Conservation (phyloP, 2,797 vertebrate species). For the Alfaro cultratus region DNA sequence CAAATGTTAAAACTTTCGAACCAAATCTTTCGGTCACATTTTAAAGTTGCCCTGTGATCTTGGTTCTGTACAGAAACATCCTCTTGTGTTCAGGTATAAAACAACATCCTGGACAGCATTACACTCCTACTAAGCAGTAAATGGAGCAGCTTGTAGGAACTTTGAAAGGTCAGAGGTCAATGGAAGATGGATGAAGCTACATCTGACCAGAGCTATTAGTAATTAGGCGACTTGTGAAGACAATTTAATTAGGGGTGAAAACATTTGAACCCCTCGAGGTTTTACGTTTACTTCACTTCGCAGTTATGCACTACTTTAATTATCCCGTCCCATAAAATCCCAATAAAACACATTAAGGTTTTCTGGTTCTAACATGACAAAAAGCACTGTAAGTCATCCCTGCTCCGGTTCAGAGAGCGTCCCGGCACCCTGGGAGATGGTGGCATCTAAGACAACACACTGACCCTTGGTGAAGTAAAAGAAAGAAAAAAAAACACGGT, state of each 20-base stretch:
- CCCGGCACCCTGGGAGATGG: constrained; percentile 47
- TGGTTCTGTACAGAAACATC: background rate
- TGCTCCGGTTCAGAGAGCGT: constrained; percentile 44
- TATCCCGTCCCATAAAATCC: background rate
- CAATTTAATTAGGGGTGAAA: background rate
- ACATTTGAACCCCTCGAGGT: background rate
- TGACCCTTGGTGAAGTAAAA: constrained; percentile 72
- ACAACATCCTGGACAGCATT: background rate
- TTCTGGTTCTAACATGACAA: background rate
- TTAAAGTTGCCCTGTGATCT: background rate
- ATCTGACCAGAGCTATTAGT: background rate
- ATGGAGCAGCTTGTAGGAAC: background rate
- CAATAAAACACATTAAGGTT: background rate
- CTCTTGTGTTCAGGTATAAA: background rate
- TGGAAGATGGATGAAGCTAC: background rate
- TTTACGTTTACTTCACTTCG: background rate
- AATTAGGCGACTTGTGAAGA: background rate
- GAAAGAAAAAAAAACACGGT: constrained; percentile 47
- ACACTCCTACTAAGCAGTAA: background rate
- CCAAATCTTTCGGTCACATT: background rate
- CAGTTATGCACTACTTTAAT: background rate
- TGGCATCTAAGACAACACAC: constrained; percentile 67
- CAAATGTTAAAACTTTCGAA: too few species aligned
- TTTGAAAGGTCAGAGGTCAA: background rate
- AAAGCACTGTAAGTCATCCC: constrained; percentile 28